These are phyloP conservation scores for Vespertilio murinus DNA, from an alignment of 2,797 vertebrate genomes.

Conservation along the genomic window DNA sequence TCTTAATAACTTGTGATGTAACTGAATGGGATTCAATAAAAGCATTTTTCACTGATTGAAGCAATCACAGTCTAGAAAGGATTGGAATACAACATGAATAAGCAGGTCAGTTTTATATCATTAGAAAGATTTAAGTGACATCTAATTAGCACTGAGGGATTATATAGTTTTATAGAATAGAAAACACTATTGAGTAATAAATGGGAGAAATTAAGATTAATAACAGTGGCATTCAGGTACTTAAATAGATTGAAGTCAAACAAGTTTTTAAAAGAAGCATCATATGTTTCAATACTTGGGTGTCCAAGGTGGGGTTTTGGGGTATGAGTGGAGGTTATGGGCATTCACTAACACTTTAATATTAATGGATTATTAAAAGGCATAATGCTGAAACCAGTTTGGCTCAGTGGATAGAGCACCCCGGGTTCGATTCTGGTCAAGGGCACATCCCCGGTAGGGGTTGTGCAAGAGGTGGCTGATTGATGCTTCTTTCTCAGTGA, in stretches of 20 bases:
- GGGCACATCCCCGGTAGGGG: too few species aligned
- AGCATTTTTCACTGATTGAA: constrained; percentile 15
- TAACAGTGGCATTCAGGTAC: background rate
- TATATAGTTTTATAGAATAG: background rate
- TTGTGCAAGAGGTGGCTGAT: too few species aligned
- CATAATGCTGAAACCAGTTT: background rate
- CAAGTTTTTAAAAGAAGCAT: background rate
- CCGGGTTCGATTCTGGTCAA: too few species aligned
- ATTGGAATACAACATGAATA: background rate
- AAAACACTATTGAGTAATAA: background rate
- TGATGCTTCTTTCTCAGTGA: too few species aligned
- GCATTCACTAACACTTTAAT: background rate
- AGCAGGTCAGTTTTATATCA: background rate
- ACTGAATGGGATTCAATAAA: constrained; percentile 3
- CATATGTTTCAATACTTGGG: background rate
- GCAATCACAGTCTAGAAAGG: background rate
- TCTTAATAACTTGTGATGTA: background rate
- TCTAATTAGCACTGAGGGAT: background rate
- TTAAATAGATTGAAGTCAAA: background rate
- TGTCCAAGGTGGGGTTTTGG: background rate
- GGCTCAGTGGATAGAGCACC: too few species aligned
- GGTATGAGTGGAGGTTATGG: background rate
- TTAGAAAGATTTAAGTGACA: constrained; percentile 27
- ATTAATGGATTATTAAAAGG: background rate
- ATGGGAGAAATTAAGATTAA: background rate